A percentile compares a stretch with the other conserved stretches of the same genome.
Conservation (phyloP, 2,113 vertebrate genomes). For the Tylochromis polylepis region DNA sequence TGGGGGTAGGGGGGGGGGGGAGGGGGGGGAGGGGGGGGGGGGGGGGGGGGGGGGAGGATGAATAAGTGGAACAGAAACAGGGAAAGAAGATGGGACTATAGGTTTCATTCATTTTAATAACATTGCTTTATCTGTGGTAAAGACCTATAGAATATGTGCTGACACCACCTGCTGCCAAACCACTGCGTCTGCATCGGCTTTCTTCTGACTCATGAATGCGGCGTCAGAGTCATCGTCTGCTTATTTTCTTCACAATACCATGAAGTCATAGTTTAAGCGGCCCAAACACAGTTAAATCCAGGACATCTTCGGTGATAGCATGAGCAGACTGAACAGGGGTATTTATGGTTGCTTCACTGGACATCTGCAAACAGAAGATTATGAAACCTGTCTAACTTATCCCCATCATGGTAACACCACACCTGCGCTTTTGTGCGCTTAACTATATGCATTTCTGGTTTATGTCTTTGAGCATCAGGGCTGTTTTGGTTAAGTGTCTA, state of each 20-base stretch:
- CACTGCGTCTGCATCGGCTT: background rate
- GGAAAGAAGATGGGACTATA: background rate
- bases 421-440: background rate
- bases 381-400: background rate
- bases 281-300: slow-evolving; percentile 13
- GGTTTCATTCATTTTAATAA: background rate
- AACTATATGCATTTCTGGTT: background rate
- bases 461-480: background rate
- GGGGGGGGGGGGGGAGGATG: background rate
- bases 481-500: background rate
- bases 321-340: background rate
- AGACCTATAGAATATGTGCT: background rate
- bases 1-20: no score
- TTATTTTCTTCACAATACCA: slow-evolving; percentile 39
- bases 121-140: background rate
- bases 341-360: background rate
- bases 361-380: slow-evolving; percentile 1
- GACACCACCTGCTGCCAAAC: slow-evolving; percentile 13
- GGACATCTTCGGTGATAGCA: slow-evolving; percentile 4
- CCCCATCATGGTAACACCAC: background rate
- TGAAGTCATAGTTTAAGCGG: slow-evolving; percentile 50
- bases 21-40: no score
- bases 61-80: background rate
- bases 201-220: slow-evolving; percentile 26
- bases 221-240: slow-evolving; percentile 28